Evolutionary conservation across 2,888 invertebrate species (phyloP), one percentile per base, ranked within the genome.

Genomic region (Tiliacea aurago): DNA sequence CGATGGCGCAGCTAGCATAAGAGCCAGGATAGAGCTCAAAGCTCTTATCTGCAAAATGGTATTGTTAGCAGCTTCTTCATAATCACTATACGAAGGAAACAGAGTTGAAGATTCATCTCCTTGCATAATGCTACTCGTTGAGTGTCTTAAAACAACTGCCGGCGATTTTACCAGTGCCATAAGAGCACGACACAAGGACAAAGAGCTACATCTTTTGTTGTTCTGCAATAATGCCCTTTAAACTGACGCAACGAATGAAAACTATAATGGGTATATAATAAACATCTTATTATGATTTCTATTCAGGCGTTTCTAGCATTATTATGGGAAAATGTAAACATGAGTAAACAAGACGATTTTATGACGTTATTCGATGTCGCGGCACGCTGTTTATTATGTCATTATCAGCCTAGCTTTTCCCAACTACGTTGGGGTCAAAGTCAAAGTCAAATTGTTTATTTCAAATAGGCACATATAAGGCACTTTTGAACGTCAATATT

Each of bases 1-100:
- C 0, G 87, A 87, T 0, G 88, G 87, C 15, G 79, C 80, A 9
- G 86, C 87, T 45, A 92, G 80, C 3, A 83, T 75, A 13, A 90
- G 76, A 75, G 92, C 84, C 79, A 93, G 80, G 58, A 92, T 49
- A 41, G 63, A 66, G 67, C 76, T 47, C 47, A 76, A 20, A 53
- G 78, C 74, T 73, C 61, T 70, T 6, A 87, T 70, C 86, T 87
- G 80, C 5, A 73, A 83, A 33, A 28, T 28, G 20, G 5, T 33
- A 7, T 49, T 23, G 45, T 1, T 58, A n/a, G 68, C 58, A 74
- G 18, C 1, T 13, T 78, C 58, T 18, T 51, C 49, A 59, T 68
- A 51, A 11, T 75, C 78, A 77, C 6, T 66, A 28, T 28, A 33
- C 9, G 9, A 1, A 23, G 33, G 4, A 15, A 20, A 15, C 0